Base-by-base conservation (phyloP, 92 coral and sea anemone species). In the Umimayanthus chanpuru region DNA sequence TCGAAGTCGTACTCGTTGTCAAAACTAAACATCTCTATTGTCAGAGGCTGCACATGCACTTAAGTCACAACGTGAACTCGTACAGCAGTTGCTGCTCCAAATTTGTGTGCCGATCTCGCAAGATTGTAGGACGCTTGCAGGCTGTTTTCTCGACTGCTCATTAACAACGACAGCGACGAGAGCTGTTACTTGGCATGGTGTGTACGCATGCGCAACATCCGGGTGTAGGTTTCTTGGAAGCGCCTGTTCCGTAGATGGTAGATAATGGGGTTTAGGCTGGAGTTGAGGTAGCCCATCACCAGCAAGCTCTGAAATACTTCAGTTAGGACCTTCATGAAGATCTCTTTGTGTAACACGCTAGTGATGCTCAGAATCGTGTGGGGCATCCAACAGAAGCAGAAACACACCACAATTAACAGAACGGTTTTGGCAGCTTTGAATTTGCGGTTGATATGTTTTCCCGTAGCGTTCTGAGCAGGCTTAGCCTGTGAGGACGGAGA, bases 361-460 rank as follows among this genome's bases (percentile, higher is more conserved):
- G 85, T 86, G 32, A 95, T 82, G 50, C 96, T 95, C 23, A 92
- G 79, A 6, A 86, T 41, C 2, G 96, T 95, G 82, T 89, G 91
- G 0, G 98, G 98, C 89, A 95, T 93, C 98, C 98, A 95, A 26
- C 98, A 95, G 68, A 95, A 68, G 16, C 93, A 92, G 84, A 93
- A 95, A 14, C 94, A 85, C 38, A 94, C 92, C 29, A 90, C 94
- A 10, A 95, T 93, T 3, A 95, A 77, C 12, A 95, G 88, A 11
- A 95, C 92, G 47, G 91, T 95, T 36, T 92, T 93, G 4, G 98
- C 94, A 40, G 94, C 89, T 68, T 91, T 95, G 68, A 85, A 85
- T 39, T 91, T 89, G 49, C 83, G 79, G 56, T 81, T 82, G 76
- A 70, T 9, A 9, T 58, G 82, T 74, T 36, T 66, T 30, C 81